Evolutionary conservation across 1,140 invertebrate genomes (phyloP).

Genomic region (Papilio dardanus): DNA sequence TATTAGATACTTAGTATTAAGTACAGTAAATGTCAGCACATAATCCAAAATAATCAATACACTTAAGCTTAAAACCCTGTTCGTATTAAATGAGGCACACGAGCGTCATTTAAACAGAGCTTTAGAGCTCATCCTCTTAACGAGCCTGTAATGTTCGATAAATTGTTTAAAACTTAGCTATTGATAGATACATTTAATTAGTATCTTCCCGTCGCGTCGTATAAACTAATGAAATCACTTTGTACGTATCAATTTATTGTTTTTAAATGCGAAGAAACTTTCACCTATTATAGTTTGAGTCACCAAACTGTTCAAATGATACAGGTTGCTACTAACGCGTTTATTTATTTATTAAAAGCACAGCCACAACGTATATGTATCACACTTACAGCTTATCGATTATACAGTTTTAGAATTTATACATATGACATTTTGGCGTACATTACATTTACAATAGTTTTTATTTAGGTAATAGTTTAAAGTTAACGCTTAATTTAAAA

Average conservation of each 20-base stretch:
- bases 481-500: too few species aligned
- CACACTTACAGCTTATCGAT: too few species aligned
- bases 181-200: conserved; percentile 47
- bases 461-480: too few species aligned
- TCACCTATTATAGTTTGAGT: not conserved
- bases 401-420: too few species aligned
- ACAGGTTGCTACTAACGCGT: too few species aligned
- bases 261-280: too few species aligned
- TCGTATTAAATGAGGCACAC: conserved; percentile 47
- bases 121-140: conserved; percentile 72
- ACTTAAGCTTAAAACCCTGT: conserved; percentile 40
- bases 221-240: too few species aligned
- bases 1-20: not conserved
- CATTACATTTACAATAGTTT: too few species aligned
- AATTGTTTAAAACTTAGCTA: conserved; percentile 67
- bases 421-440: too few species aligned
- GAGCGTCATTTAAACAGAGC: conserved; percentile 65
- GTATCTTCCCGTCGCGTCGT: not conserved
- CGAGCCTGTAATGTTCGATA: conserved; percentile 66
- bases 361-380: too few species aligned
- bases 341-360: too few species aligned
- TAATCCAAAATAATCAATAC: conserved; percentile 39
- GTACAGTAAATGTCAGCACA: conserved; percentile 24
- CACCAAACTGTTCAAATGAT: not conserved
- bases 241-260: too few species aligned